Base-by-base conservation (phyloP, 2,113 vertebrate genomes). In the Galbula dea region DNA sequence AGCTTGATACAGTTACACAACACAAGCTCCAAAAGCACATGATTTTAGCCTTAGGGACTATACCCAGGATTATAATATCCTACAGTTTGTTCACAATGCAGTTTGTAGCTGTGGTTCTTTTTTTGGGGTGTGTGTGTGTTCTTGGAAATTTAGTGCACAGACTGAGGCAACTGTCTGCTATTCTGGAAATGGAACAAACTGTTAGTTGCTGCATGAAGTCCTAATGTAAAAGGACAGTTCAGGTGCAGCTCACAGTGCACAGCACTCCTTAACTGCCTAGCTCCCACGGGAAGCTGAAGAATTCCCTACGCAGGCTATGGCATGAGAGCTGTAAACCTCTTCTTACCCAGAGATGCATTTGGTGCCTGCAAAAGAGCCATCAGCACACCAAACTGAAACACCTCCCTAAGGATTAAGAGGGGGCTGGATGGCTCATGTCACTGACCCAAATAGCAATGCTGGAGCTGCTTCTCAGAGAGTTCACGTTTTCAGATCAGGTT, bases 1-100 rank as follows among this genome's bases (percentile, higher is more conserved):
- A 91, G 29, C 63, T 18, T 85, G 67, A 83, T 66, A 66, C 7
- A 77, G 79, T 86, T 95, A 83, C 14, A 89, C 91, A 96, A 93
- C 62, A 54, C 55, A 67, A 30, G 43, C 55, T 88, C 39, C 87
- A 57, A 67, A 89, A 94, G 71, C 45, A 76, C 32, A 12, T 14
- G 30, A 45, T 12, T 90, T 82, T 54, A 27, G 55, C 51, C 75
- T 51, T 21, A 46, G 52, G 67, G 63, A 55, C 72, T 55, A 18
- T 13, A 51, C 11, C 29, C 76, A 75, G 29, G n/a, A 72, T 52
- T 59, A 2, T 21, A 74, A 80, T 14, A 48, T 24, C 77, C 51
- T 26, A 48, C 55, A 52, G 24, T 58, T 58, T 23, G 20, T 45
- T 90, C 74, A 89, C 49, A 87, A 66, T 18, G 39, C 36, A 43